These are phyloP conservation scores for Coregonus suidteri DNA, from an alignment of 2,797 vertebrate genomes.

Conservation along the genomic window DNA sequence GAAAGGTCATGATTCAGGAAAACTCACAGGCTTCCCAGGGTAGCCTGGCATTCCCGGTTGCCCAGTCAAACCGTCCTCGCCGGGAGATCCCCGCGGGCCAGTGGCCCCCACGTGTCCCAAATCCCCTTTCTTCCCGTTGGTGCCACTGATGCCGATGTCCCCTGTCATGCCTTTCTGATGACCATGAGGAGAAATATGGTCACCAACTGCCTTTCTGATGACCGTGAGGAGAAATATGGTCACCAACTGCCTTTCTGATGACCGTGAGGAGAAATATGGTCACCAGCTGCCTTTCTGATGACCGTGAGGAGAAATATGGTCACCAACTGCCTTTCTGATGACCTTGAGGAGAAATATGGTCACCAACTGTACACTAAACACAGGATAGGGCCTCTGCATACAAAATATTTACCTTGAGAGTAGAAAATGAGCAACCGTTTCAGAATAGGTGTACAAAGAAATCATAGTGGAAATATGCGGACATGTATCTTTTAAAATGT, in stretches of 20 bases:
- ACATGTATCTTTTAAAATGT: neutral
- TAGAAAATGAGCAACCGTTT: neutral
- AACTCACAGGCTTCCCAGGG: conserved; percentile 81
- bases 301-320: neutral
- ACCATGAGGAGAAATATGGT: too few relatives aligned
- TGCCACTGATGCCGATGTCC: conserved; percentile 68
- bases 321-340: conserved; percentile 67
- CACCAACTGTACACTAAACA: neutral
- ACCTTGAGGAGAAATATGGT: neutral
- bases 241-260: conserved; percentile 65
- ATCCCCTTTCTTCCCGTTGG: conserved; percentile 77
- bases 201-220: too few relatives aligned
- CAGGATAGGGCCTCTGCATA: neutral
- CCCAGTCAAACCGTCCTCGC: conserved; percentile 75
- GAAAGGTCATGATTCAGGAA: neutral
- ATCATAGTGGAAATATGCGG: neutral
- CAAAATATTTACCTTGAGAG: neutral
- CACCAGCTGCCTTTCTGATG: conserved; percentile 65
- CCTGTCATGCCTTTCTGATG: conserved; percentile 73
- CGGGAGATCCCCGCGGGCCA: conserved; percentile 74
- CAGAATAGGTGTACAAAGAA: neutral
- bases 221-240: too few relatives aligned
- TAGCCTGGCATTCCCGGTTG: conserved; percentile 78
- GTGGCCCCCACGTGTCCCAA: conserved; percentile 60
- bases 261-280: neutral